A percentile compares a stretch with the other conserved stretches of the same genome.
Evolutionary conservation across 2,797 vertebrate species (phyloP).

Genomic region (Aulostomus chinensis): DNA sequence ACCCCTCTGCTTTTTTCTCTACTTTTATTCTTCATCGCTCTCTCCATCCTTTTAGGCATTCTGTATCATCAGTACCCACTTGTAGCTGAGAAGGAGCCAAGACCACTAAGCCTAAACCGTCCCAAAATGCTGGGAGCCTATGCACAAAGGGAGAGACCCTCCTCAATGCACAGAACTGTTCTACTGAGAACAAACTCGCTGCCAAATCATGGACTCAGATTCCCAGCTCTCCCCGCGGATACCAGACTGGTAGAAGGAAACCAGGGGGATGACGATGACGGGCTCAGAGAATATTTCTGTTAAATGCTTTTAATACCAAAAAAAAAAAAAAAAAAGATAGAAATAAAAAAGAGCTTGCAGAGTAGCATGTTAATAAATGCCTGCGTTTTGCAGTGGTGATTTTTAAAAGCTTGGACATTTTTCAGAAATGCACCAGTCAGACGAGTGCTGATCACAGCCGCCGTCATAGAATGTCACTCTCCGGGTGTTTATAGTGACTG

Average conservation of each 20-base stretch:
- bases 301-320: constrained; percentile 33
- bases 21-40: constrained; percentile 53
- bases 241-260: constrained; percentile 28
- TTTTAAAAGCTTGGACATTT: constrained; percentile 9
- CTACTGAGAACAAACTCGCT: constrained; percentile 60
- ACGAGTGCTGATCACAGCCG: too few relatives aligned
- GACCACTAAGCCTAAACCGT: constrained; percentile 59
- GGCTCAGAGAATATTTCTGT: constrained; percentile 61
- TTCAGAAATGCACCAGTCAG: constrained; percentile 11
- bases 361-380: constrained; percentile 21
- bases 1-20: constrained; percentile 36
- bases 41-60: constrained; percentile 68
- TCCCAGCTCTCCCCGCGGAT: constrained; percentile 47
- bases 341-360: constrained; percentile 10
- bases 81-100: constrained; percentile 61
- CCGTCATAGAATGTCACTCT: too few relatives aligned
- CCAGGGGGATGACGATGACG: constrained; percentile 43
- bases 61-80: constrained; percentile 63
- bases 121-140: constrained; percentile 47
- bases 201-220: constrained; percentile 57
- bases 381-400: constrained; percentile 51
- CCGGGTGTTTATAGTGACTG: constrained; percentile 37
- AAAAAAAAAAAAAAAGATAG: background rate
- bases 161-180: constrained; percentile 54
- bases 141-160: constrained; percentile 44